Conservation (phyloP, 2,888 invertebrate species). For the Thysanoteuthis rhombus region DNA sequence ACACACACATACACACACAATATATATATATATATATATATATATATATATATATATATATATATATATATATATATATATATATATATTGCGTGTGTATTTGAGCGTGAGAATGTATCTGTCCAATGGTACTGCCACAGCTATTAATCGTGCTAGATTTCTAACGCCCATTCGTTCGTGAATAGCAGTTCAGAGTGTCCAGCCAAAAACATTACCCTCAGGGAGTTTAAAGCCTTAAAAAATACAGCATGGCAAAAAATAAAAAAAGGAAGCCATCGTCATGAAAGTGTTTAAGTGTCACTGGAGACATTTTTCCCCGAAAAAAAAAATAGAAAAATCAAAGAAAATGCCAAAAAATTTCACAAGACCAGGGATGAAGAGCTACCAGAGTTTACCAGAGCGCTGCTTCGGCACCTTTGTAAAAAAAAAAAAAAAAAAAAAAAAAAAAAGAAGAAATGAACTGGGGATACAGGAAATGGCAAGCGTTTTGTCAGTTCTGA, state of each 20-base stretch:
- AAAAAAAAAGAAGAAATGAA: background rate
- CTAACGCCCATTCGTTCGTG: background rate
- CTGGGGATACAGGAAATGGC: too few species aligned
- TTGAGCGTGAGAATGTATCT: background rate
- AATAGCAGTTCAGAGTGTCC: background rate
- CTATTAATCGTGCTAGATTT: too few species aligned
- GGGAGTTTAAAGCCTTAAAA: background rate
- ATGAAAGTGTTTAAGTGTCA: background rate
- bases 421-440: background rate
- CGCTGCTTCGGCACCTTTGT: too few species aligned
- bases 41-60: too few species aligned
- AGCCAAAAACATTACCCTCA: background rate
- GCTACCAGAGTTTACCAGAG: too few species aligned
- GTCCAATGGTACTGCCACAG: too few species aligned
- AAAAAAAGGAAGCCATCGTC: background rate
- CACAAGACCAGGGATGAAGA: too few species aligned
- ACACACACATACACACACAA: too few species aligned
- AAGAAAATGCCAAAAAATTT: too few species aligned
- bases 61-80: too few species aligned
- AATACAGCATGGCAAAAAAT: background rate
- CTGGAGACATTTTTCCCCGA: background rate
- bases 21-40: too few species aligned
- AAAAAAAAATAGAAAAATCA: background rate
- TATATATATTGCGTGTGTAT: background rate
- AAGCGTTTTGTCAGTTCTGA: too few species aligned